phyloP scores from a whole-genome alignment of 2,113 vertebrate genomes.

The Talpa occidentalis region DNA sequence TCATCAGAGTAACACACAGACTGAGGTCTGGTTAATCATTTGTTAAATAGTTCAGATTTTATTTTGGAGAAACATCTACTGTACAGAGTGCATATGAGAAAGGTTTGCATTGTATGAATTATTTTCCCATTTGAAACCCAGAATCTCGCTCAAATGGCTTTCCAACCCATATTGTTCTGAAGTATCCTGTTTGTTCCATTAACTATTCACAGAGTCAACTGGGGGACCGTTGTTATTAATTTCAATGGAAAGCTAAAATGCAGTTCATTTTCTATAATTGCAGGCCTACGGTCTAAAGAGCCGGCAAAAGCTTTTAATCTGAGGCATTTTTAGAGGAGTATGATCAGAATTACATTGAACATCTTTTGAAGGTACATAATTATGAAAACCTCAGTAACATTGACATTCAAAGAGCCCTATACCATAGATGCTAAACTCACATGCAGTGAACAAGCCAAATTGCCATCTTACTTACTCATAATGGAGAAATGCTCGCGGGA shows the following conservation, averaged over 20 bases:
- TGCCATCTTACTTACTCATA: not conserved
- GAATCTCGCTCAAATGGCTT: constrained; percentile 88
- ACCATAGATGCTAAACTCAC: constrained; percentile 68
- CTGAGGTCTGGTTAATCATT: constrained; percentile 51
- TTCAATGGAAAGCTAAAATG: constrained; percentile 89
- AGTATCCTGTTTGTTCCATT: constrained; percentile 90
- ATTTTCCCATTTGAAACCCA: constrained; percentile 89
- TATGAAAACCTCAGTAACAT: constrained; percentile 78
- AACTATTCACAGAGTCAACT: constrained; percentile 89
- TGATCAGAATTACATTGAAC: constrained; percentile 86
- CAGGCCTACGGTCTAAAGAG: constrained; percentile 87
- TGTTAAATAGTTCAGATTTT: constrained; percentile 53
- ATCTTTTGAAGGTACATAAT: constrained; percentile 86
- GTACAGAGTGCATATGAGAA: constrained; percentile 62
- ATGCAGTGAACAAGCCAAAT: not conserved
- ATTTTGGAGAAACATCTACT: constrained; percentile 63
- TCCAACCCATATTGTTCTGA: constrained; percentile 84
- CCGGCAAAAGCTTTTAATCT: constrained; percentile 90
- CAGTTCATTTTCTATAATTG: constrained; percentile 91
- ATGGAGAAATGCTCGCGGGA: not conserved
- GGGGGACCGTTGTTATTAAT: constrained; percentile 88
- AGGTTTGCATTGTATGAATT: constrained; percentile 83
- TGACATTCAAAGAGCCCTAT: constrained; percentile 78
- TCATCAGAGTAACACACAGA: not conserved
- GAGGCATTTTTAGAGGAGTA: constrained; percentile 87